These are phyloP conservation scores for Agrenia bidenticulata DNA, from an alignment of 2,888 invertebrate genomes.

Conservation along the genomic window DNA sequence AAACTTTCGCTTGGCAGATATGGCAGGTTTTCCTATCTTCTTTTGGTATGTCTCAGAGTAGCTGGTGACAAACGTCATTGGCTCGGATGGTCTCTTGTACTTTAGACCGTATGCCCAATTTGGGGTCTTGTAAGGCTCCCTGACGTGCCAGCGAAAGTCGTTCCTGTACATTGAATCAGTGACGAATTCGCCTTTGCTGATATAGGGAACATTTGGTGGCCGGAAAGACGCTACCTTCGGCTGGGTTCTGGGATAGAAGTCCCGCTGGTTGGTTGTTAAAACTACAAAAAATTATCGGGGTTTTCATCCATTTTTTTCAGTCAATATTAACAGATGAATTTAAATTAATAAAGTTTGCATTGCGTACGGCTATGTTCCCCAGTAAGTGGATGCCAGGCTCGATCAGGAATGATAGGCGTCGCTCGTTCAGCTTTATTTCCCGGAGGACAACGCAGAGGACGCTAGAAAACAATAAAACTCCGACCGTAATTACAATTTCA, in stretches of 20 bases:
- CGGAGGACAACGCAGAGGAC: too few species aligned
- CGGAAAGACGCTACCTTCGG: neutral
- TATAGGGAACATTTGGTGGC: neutral
- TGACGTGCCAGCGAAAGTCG: neutral
- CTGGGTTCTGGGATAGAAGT: slow-evolving; percentile 1
- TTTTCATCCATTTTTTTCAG: too few species aligned
- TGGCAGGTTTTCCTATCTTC: slow-evolving; percentile 15
- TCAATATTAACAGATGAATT: too few species aligned
- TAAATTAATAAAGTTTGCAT: too few species aligned
- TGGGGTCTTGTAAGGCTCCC: neutral
- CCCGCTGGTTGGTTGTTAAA: neutral
- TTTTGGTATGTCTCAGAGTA: neutral
- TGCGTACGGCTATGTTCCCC: too few species aligned
- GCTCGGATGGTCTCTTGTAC: neutral
- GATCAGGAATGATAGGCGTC: neutral
- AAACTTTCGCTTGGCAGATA: slow-evolving; percentile 28
- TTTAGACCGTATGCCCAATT: neutral
- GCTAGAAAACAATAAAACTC: too few species aligned
- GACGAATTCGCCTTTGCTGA: neutral
- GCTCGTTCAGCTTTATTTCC: neutral
- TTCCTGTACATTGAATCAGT: neutral
- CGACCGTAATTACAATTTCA: too few species aligned
- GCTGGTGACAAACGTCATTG: neutral
- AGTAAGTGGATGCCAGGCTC: too few species aligned
- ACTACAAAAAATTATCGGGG: too few species aligned